Percentiles rank a stretch among this genome's conserved stretches.
These are phyloP conservation scores for Habrosyne pyritoides DNA, from an alignment of 2,888 invertebrate species.

Conservation along the genomic window DNA sequence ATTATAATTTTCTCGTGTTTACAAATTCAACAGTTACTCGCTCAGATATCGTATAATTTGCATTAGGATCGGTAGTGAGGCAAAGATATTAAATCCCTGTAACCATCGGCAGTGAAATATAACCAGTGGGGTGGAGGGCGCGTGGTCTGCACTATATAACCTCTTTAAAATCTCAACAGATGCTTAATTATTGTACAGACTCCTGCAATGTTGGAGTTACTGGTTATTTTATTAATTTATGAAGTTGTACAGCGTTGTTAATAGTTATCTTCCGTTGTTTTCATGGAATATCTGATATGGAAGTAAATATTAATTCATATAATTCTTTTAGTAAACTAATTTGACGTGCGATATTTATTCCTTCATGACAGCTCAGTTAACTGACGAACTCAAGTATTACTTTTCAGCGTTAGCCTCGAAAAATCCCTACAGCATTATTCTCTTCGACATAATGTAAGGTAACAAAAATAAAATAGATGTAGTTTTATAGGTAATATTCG, in stretches of 20 bases:
- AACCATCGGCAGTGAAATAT: conserved; percentile 27
- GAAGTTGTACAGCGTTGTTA: conserved; percentile 6
- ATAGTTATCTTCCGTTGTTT: not conserved
- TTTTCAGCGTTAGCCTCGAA: not conserved
- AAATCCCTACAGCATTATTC: not conserved
- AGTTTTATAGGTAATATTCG: not conserved
- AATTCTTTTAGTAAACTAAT: no score
- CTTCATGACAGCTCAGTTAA: no score
- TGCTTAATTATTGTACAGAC: conserved; percentile 31
- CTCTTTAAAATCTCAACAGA: conserved; percentile 31
- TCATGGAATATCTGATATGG: not conserved
- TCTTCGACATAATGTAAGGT: not conserved
- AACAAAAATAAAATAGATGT: not conserved
- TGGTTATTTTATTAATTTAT: conserved; percentile 9
- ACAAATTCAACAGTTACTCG: not conserved
- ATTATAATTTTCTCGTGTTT: no score
- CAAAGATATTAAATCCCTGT: conserved; percentile 29
- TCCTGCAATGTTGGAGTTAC: conserved; percentile 14
- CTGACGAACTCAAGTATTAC: no score
- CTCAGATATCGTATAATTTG: not conserved
- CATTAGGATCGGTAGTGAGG: not conserved
- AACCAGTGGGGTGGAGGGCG: conserved; percentile 23
- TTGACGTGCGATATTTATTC: no score
- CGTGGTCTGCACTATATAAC: conserved; percentile 23
- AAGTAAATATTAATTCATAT: not conserved